These are phyloP conservation scores for Diabrotica balteata DNA, from an alignment of 2,888 invertebrate species.

Conservation along the genomic window DNA sequence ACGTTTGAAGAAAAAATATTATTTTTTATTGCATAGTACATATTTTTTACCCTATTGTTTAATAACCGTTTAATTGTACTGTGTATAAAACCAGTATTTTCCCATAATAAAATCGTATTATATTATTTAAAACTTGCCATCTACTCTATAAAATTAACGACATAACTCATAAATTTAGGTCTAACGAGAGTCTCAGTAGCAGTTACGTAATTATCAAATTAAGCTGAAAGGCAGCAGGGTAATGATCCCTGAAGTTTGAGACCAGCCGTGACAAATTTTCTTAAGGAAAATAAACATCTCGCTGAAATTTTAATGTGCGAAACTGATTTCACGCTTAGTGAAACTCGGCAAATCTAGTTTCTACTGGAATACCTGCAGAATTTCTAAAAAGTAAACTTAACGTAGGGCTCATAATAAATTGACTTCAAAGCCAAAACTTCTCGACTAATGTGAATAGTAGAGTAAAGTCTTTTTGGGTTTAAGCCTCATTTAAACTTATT, in stretches of 20 bases:
- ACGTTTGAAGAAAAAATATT: no score
- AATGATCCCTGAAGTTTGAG: conserved; percentile 2
- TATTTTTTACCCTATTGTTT: no score
- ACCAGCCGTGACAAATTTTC: conserved; percentile 15
- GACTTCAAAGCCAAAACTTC: conserved; percentile 7
- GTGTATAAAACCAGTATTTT: no score
- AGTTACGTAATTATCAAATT: conserved; percentile 5
- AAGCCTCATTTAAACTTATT: neutral
- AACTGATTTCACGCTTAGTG: conserved; percentile 14
- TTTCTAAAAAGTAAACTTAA: conserved; percentile 3
- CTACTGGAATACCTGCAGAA: neutral
- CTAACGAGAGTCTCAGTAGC: no score
- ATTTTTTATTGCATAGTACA: no score
- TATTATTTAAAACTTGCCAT: no score
- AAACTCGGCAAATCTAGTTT: conserved; percentile 2
- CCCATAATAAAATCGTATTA: no score
- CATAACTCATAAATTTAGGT: no score
- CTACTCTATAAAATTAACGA: no score
- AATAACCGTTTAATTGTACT: no score
- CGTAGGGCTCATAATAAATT: conserved; percentile 5
- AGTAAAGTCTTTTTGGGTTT: conserved; percentile 5
- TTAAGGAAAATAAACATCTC: conserved; percentile 4
- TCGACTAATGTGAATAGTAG: conserved; percentile 9
- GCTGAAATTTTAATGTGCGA: conserved; percentile 18
- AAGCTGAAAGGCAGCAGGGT: neutral